Evolutionary conservation across 2,797 vertebrate genomes (phyloP).

Genomic region (Acanthurus tractus): DNA sequence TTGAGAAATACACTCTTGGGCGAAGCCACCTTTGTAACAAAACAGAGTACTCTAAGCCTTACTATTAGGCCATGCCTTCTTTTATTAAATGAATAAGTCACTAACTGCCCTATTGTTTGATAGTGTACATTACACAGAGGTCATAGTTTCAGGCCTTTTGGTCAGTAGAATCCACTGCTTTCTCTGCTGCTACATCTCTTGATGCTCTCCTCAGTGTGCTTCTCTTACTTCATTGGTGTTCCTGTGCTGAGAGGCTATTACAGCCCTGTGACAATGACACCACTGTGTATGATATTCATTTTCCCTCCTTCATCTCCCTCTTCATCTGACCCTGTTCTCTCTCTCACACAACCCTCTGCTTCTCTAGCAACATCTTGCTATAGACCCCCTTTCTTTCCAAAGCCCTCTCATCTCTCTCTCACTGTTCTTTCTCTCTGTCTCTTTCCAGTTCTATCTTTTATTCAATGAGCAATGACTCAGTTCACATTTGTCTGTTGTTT

Average conservation of each 20-base stretch:
- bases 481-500: conserved; percentile 79
- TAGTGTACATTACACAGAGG: neutral
- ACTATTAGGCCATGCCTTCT: too few relatives aligned
- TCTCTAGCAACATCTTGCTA: conserved; percentile 14
- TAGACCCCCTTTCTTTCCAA: conserved; percentile 13
- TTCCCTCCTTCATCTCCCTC: conserved; percentile 17
- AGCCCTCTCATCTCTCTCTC: neutral
- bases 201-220: conserved; percentile 12
- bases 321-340: conserved; percentile 30
- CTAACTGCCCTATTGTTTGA: too few relatives aligned
- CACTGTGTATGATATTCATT: conserved; percentile 50
- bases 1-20: too few relatives aligned
- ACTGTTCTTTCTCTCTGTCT: conserved; percentile 20
- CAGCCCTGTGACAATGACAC: conserved; percentile 61
- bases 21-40: too few relatives aligned
- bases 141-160: neutral
- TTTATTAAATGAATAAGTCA: too few relatives aligned
- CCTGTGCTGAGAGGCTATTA: conserved; percentile 46
- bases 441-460: conserved; percentile 48
- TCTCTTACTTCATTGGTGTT: conserved; percentile 29
- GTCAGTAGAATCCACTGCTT: neutral
- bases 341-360: conserved; percentile 24
- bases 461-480: conserved; percentile 78
- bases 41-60: too few relatives aligned
- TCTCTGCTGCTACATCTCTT: conserved; percentile 2